A percentile compares a stretch with the other conserved stretches of the same genome.
Conservation (phyloP, 2,113 vertebrate species). For the Sarotherodon lohbergeri region DNA sequence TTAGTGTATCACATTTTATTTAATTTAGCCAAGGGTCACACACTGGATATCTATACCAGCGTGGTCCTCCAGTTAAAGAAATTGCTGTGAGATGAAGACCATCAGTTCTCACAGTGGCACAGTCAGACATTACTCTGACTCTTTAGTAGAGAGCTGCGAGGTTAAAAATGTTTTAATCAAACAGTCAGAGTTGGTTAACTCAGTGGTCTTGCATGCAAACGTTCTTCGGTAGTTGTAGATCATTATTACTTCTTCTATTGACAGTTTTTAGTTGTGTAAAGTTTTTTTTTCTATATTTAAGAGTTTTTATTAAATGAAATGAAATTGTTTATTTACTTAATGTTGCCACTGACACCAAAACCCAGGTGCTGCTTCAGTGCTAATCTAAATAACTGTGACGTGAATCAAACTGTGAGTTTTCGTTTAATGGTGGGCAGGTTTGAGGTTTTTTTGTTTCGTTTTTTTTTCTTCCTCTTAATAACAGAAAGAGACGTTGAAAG, state of each 20-base stretch:
- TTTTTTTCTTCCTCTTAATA: not conserved
- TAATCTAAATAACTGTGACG: not conserved
- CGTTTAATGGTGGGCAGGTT: not conserved
- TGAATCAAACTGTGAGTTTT: not conserved
- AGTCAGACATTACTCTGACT: not conserved
- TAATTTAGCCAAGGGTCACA: not conserved
- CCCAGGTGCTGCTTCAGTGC: not conserved
- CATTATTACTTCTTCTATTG: not conserved
- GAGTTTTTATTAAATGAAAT: not conserved
- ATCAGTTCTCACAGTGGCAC: not conserved
- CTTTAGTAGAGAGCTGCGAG: not conserved
- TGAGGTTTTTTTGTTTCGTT: fast-evolving
- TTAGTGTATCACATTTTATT: not conserved
- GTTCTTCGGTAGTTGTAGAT: not conserved
- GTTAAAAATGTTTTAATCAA: not conserved
- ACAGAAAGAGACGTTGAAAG: not conserved
- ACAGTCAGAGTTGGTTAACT: not conserved
- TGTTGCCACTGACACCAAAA: not conserved
- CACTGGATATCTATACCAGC: not conserved
- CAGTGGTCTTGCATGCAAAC: not conserved
- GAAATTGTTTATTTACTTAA: not conserved
- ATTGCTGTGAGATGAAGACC: not conserved
- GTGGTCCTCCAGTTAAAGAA: not conserved
- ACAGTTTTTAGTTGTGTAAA: not conserved
- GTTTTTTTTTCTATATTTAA: not conserved